Evolutionary conservation across 2,113 vertebrate species (phyloP).

Genomic region (Phrynocephalus versicolor): DNA sequence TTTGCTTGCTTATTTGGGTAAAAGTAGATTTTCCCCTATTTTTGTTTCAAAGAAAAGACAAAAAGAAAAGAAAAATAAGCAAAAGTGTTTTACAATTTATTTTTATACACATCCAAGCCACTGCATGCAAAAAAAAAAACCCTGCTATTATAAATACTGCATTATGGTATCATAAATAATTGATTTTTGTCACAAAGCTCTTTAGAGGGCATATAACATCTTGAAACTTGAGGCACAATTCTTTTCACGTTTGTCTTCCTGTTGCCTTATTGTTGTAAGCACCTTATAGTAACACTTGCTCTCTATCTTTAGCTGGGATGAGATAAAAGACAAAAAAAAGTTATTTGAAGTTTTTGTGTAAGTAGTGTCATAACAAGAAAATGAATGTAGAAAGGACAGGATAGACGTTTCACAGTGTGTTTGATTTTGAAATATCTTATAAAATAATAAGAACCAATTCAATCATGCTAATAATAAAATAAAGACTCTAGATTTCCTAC

Average conservation of each 20-base stretch:
- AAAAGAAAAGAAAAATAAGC: neutral
- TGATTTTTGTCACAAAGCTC: slow-evolving; percentile 40
- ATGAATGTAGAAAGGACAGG: neutral
- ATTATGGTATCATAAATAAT: slow-evolving; percentile 34
- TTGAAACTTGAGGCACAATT: slow-evolving; percentile 8
- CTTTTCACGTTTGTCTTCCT: neutral
- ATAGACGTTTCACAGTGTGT: neutral
- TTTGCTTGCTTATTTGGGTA: neutral
- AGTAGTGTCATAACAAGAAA: neutral
- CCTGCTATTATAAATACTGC: slow-evolving; percentile 33
- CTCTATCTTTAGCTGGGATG: neutral
- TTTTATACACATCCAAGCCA: neutral
- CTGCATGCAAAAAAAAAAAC: slow-evolving; percentile 24
- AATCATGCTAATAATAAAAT: neutral
- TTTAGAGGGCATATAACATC: slow-evolving; percentile 24
- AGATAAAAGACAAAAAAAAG: neutral
- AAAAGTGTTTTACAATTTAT: slow-evolving; percentile 25
- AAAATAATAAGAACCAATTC: neutral
- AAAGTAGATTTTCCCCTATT: neutral
- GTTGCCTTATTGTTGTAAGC: slow-evolving; percentile 5
- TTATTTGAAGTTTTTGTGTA: neutral
- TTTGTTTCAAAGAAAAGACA: neutral
- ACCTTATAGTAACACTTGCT: neutral
- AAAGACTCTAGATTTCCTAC: neutral
- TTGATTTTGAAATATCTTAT: neutral